Evolutionary conservation across 2,797 vertebrate species (phyloP), one percentile per base, ranked within the genome.

Genomic region (Chromis chromis): DNA sequence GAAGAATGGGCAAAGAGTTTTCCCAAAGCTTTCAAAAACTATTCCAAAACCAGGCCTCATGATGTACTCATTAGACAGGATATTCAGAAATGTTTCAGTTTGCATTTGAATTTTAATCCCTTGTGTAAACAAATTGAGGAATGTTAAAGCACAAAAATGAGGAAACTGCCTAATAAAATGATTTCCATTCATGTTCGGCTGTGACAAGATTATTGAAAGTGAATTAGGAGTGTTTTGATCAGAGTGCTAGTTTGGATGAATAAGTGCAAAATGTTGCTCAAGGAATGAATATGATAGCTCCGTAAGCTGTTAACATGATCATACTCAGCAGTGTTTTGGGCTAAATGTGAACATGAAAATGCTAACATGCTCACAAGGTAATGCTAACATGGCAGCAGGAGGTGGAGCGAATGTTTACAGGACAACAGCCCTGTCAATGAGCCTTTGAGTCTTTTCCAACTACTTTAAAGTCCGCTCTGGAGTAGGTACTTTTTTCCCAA

Each of bases 241-340:
- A 19, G 31, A 52, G 40, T 42, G 40, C 16, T 16, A 2, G 13
- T 4, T 42, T 42, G 40, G 40, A 42, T 36, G 33, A 36, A 11
- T 36, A 36, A 33, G 31, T 33, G 31, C 31, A 33, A 22, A 54
- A 40, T 52, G n/a, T 63, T 67, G 50, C 33, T 63, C 31, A 53
- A 21, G 28, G n/a, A 62, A 66, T 56, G 58, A 61, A 59, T 13
- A n/a, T 42, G 21, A 39, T 39, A 64, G 39, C 65, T 70, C 39
- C 53, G 50, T 44, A 42, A 46, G 24, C 53, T 65, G 24, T 57
- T 57, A 27, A 28, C 28, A 17, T 12, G 12, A 33, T 21, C 2
- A 33, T 46, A 21, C 19, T 39, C 22, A 48, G 16, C 33, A 52
- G 27, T 36, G 46, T 36, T 63, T 56, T 56, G 25, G 65, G 49